Conservation (phyloP, 2,797 vertebrate genomes). For the Cuniculus paca region DNA sequence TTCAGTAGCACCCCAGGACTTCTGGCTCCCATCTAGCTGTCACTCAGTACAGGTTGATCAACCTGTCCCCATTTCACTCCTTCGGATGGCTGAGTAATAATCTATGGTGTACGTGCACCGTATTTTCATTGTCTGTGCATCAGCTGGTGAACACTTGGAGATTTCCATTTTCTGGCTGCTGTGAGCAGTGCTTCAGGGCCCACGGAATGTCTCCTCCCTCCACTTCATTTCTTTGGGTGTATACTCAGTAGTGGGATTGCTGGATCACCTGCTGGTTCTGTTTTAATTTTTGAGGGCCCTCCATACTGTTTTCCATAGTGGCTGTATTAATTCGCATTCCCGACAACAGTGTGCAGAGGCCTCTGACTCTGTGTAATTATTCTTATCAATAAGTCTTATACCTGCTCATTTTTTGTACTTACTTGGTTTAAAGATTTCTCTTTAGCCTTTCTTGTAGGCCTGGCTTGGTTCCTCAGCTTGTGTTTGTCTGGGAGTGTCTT, state of each 20-base stretch:
- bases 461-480: background rate
- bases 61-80: background rate
- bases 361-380: background rate
- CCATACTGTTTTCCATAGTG: background rate
- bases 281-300: background rate
- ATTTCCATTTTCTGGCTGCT: background rate
- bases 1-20: background rate
- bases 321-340: background rate
- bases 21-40: background rate
- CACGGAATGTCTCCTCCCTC: background rate
- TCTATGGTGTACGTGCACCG: fast-evolving
- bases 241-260: background rate
- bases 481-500: background rate
- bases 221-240: background rate
- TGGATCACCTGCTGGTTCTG: background rate
- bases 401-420: too few species aligned
- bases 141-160: too few species aligned
- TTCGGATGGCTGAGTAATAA: too few species aligned
- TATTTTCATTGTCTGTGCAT: too few species aligned
- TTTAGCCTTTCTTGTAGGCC: background rate
- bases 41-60: too few species aligned
- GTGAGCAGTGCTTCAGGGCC: background rate
- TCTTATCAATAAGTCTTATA: background rate
- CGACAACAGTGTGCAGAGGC: too few species aligned
- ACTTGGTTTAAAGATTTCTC: background rate